Evolutionary conservation across 1,140 invertebrate species (phyloP), one percentile per base, ranked within the genome.

Genomic region (Argopecten irradians): DNA sequence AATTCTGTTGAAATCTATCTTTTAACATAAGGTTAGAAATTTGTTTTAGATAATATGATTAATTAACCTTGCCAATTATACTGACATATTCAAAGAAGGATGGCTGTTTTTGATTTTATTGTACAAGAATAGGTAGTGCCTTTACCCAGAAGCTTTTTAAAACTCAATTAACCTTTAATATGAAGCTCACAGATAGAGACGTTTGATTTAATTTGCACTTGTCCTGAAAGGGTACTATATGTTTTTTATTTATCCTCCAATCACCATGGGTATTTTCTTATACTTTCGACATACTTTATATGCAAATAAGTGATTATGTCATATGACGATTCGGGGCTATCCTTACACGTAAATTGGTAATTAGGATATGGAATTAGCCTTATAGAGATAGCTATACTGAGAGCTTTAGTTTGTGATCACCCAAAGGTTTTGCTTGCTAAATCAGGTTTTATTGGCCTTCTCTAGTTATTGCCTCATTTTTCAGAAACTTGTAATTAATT

Each of bases 381-480:
- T 71, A 71, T 28, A 71, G 28, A 11, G 55, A n/a, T 28, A 71
- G 43, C 28, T 28, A 71, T 28, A 71, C 55, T n/a, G 16, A 3
- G 55, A 71, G n/a, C 55, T 16, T 5, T 71, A 28, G n/a, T 8
- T 5, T n/a, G 55, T 71, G 55, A 71, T 71, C 55, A 28, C n/a
- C 8, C 55, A 71, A n/a, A 71, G 55, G 55, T 71, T 16, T 2
- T 22, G n/a, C n/a, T 5, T n/a, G 8, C 55, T 71, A 28, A 71
- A 71, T 5, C 8, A 71, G 5, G n/a, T 28, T 71, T 71, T 71
- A 71, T 71, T 71, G 28, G 1, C 28, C 55, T n/a, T 3, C 55
- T 71, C 19, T 28, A 71, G 55, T 71, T 71, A 71, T 71, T 71
- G 55, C 55, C 55, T 71, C 55, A 71, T 71, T 71, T 71, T 71